Conservation (phyloP, 1,140 invertebrate species). For the Hypsibius dujardini region DNA sequence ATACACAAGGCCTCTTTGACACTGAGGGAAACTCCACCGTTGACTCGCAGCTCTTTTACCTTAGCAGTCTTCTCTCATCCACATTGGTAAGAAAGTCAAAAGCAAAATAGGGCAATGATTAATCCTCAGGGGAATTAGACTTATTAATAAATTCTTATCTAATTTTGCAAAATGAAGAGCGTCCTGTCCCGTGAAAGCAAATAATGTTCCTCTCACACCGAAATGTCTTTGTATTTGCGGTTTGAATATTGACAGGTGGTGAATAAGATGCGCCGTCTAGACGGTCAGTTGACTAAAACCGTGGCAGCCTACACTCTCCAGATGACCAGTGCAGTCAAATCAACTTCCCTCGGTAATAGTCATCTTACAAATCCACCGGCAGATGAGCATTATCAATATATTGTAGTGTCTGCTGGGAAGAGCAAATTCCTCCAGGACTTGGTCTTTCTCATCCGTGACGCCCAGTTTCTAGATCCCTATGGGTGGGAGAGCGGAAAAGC, state of each 20-base stretch:
- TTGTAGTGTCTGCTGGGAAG: neutral
- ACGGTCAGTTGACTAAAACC: neutral
- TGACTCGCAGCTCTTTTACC: neutral
- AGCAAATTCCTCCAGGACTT: neutral
- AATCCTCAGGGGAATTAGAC: too few relatives aligned
- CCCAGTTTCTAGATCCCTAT: neutral
- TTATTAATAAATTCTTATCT: too few relatives aligned
- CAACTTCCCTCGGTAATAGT: neutral
- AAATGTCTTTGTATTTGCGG: too few relatives aligned
- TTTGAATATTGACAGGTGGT: neutral
- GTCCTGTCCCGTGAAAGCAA: too few relatives aligned
- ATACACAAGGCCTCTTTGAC: neutral
- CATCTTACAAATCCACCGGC: neutral
- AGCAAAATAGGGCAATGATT: too few relatives aligned
- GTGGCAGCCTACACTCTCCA: slow-evolving; percentile 1
- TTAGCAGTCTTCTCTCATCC: neutral
- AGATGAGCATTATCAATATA: neutral
- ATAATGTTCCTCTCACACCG: too few relatives aligned
- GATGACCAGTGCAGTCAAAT: neutral
- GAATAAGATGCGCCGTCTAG: slow-evolving; percentile 5
- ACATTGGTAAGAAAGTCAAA: neutral
- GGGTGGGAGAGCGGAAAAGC: neutral
- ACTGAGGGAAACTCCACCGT: neutral
- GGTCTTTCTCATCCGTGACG: neutral
- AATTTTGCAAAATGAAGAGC: too few relatives aligned